Conservation (phyloP, 2,113 vertebrate genomes). For the Danionella cerebrum region DNA sequence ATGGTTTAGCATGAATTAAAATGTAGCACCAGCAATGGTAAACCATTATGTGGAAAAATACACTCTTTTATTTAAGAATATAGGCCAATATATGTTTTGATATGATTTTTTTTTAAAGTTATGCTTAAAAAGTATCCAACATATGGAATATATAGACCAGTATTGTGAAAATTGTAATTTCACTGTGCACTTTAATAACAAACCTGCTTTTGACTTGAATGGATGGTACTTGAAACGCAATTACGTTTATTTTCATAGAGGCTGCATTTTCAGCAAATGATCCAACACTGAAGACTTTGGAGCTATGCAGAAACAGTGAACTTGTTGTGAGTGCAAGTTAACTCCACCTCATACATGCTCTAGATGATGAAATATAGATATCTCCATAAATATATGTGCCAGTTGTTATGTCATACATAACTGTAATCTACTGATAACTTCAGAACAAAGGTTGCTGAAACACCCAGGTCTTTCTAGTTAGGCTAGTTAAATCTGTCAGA, state of each 20-base stretch:
- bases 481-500: not conserved
- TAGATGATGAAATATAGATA: not conserved
- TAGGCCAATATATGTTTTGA: no score
- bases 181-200: no score
- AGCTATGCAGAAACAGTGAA: slow-evolving; percentile 30
- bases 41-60: no score
- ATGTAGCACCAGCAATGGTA: no score
- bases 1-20: no score
- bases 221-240: not conserved
- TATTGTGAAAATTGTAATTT: no score
- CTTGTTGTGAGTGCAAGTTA: slow-evolving; percentile 46
- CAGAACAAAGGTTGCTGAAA: slow-evolving; percentile 49
- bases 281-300: slow-evolving; percentile 20
- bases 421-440: slow-evolving; percentile 24
- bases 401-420: slow-evolving; percentile 28
- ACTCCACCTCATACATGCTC: not conserved
- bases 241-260: slow-evolving; percentile 19
- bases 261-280: slow-evolving; percentile 16
- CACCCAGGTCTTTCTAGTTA: not conserved
- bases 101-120: no score
- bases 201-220: not conserved
- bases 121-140: no score
- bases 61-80: no score
- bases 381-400: not conserved
- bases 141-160: no score